Conservation (phyloP, 2,113 vertebrate species). For the Falco punctatus region DNA sequence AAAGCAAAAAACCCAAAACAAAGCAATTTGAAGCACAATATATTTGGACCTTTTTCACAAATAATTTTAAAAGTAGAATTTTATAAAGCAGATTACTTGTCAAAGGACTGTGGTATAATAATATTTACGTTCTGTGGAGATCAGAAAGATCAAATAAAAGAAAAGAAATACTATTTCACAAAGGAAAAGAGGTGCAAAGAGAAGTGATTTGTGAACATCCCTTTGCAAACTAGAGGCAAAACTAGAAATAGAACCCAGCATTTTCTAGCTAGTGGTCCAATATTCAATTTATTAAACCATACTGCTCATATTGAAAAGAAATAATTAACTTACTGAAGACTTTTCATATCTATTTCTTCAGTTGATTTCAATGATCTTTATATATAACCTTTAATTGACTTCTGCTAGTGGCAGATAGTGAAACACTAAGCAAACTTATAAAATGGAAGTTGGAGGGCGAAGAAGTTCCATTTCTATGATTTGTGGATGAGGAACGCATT, state of each 20-base stretch:
- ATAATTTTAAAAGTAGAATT: background rate
- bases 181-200: background rate
- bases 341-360: background rate
- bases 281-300: background rate
- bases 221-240: background rate
- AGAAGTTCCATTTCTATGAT: background rate
- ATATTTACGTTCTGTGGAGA: background rate
- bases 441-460: background rate
- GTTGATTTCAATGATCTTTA: background rate
- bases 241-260: background rate
- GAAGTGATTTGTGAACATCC: background rate
- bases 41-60: background rate
- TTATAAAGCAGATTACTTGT: background rate
- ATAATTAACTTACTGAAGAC: background rate
- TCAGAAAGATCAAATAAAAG: background rate
- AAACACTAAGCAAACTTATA: background rate
- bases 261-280: background rate
- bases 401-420: background rate
- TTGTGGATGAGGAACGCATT: background rate
- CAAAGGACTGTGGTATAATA: background rate
- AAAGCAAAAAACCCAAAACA: background rate
- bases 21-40: background rate
- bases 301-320: background rate
- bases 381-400: background rate
- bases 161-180: background rate